Base-by-base conservation (phyloP, 2,888 invertebrate species). In the Metopia argyrocephala region DNA sequence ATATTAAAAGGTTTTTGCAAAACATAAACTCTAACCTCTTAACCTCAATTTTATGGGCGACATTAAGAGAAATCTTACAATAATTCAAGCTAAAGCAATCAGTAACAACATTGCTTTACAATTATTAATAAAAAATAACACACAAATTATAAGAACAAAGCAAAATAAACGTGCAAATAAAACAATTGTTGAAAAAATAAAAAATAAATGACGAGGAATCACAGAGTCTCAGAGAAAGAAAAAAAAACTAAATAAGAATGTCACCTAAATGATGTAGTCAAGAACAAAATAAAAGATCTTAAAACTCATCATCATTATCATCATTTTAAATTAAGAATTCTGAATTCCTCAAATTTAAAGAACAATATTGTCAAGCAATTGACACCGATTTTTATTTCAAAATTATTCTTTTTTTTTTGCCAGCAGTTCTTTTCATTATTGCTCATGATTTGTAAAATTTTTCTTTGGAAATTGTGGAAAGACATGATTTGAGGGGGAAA, bases 1-100 rank as follows among this genome's bases (percentile, higher is more conserved):
- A n/a, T n/a, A n/a, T n/a, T n/a, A n/a, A n/a, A n/a, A n/a, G n/a
- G n/a, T n/a, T n/a, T n/a, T 27, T 57, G 25, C 23, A 18, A 52
- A 12, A 7, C 28, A 64, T 54, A 46, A 73, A 73, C 73, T 76
- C 62, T 52, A 80, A 68, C 71, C 71, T 66, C 76, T 38, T 76
- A 71, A 71, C 76, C 50, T 31, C 71, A 62, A 57, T 80, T 66
- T 61, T n/a, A 62, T 46, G 18, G n/a, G n/a, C 20, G 27, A 21
- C n/a, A 56, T 28, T 50, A 27, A 75, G 20, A 25, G 38, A 65
- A 28, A 54, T 28, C 27, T 18, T 45, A 45, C 31, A 54, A 6
- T 31, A 45, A 20, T 74, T 62, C 69, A 59, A 38, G 15, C n/a
- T 52, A 59, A 56, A 45, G n/a, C n/a, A n/a, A n/a, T n/a, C n/a